Base-by-base conservation (phyloP, 2,113 vertebrate species). In the Galemys pyrenaicus region DNA sequence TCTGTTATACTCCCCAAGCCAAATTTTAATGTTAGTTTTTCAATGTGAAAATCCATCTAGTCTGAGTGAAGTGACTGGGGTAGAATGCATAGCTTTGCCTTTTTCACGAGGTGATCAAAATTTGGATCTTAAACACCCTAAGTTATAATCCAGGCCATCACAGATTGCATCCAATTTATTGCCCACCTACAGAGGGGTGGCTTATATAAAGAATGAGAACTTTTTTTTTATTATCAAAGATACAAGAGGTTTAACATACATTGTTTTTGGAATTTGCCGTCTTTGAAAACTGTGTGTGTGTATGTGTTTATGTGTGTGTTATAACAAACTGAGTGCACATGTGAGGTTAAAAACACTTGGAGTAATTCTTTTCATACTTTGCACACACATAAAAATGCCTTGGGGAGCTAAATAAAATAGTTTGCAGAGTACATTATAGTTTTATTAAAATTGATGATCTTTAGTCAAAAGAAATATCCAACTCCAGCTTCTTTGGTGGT, bases 1-100 rank as follows among this genome's bases (percentile, higher is more conserved):
- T 97, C 70, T 85, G 30, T 94, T 68, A 81, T 75, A 93, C 86
- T 97, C 91, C 74, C 0, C 12, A 70, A 96, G 89, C 79, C 79
- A 94, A 65, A 77, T 96, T 94, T 97, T 97, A 97, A 81, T 97
- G 86, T 65, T 75, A 65, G 80, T 93, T 97, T 95, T 92, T 97
- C 83, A 96, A 15, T 0, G 0, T 56, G 87, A 65, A 96, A 91
- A 70, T 88, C 26, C 2, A 35, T 89, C 77, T 39, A 9, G 90
- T 95, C 62, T 46, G 64, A 92, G 56, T 4, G 0, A 0, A 15
- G 54, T 80, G 89, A 78, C 54, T 85, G 90, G 79, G 67, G 13
- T 5, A 83, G 68, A 92, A 83, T 83, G 37, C 28, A 2, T 6
- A 5, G 41, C 22, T 0, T n/a, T 88, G 79, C 60, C 81, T 93